Evolutionary conservation across 37 sponge, comb jelly and placozoan genomes (phyloP).

Genomic region (Spongia lamella): DNA sequence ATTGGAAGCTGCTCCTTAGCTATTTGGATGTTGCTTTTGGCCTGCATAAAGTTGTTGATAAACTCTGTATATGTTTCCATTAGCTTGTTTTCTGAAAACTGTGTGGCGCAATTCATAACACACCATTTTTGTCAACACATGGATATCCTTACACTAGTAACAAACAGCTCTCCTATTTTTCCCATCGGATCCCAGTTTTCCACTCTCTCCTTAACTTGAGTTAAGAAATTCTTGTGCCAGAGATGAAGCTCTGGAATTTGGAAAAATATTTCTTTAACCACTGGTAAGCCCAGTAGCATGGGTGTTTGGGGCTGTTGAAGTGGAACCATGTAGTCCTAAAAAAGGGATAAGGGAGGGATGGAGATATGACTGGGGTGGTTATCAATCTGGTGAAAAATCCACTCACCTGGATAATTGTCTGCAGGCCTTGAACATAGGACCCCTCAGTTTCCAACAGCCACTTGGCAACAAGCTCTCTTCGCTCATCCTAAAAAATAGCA

Average conservation of each 20-base stretch:
- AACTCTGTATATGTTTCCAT: slow-evolving; percentile 71
- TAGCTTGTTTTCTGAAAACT: slow-evolving; percentile 75
- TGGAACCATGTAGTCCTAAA: slow-evolving; percentile 63
- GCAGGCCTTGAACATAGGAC: slow-evolving; percentile 69
- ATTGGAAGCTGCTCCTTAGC: slow-evolving; percentile 50
- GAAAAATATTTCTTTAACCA: slow-evolving; percentile 79
- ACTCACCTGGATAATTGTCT: slow-evolving; percentile 65
- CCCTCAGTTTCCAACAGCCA: slow-evolving; percentile 79
- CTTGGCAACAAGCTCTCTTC: slow-evolving; percentile 70
- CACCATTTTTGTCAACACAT: not conserved
- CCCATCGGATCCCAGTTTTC: slow-evolving; percentile 41
- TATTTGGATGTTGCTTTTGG: slow-evolving; percentile 60
- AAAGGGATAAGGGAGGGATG: not conserved
- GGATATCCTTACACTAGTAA: slow-evolving; percentile 57
- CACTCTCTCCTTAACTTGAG: slow-evolving; percentile 36
- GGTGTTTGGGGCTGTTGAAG: slow-evolving; percentile 42
- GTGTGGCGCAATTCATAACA: not conserved
- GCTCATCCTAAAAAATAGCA: slow-evolving; percentile 43
- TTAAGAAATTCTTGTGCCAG: slow-evolving; percentile 66
- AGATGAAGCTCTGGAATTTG: slow-evolving; percentile 70
- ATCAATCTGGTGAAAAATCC: not conserved
- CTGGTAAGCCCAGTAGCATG: slow-evolving; percentile 21
- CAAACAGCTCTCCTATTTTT: slow-evolving; percentile 81
- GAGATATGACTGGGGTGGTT: not conserved
- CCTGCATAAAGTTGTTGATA: slow-evolving; percentile 77